These are phyloP conservation scores for Salvator merianae DNA, from an alignment of 2,113 vertebrate genomes.

Conservation along the genomic window DNA sequence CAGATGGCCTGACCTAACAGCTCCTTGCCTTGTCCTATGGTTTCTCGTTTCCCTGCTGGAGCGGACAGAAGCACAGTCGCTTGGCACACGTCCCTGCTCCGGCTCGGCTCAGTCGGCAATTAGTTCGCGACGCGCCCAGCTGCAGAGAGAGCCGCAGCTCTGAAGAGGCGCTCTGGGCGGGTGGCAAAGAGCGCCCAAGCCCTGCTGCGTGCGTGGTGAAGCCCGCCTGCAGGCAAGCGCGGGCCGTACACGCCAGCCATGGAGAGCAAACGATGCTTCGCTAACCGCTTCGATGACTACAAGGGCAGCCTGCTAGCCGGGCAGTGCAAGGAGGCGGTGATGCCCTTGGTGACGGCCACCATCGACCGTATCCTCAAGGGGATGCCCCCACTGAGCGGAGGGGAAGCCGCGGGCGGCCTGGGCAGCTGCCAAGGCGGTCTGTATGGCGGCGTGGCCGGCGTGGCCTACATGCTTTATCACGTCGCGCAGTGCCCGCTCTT, in stretches of 20 bases:
- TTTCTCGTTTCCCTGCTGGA: not conserved
- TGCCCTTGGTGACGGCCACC: slow-evolving; percentile 77
- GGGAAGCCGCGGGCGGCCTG: slow-evolving; percentile 59
- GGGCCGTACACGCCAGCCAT: slow-evolving; percentile 45
- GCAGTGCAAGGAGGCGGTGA: slow-evolving; percentile 73
- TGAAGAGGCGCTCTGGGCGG: too few relatives aligned
- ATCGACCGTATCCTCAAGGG: slow-evolving; percentile 82
- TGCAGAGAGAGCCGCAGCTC: too few relatives aligned
- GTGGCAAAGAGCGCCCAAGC: too few relatives aligned
- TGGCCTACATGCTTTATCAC: slow-evolving; percentile 88
- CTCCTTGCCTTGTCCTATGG: not conserved
- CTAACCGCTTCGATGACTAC: slow-evolving; percentile 88
- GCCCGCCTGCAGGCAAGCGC: not conserved
- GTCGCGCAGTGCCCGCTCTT: slow-evolving; percentile 85
- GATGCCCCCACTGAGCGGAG: slow-evolving; percentile 68
- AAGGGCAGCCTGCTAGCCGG: slow-evolving; percentile 78
- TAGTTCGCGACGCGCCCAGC: too few relatives aligned
- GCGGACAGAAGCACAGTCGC: not conserved
- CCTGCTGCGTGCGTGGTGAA: too few relatives aligned
- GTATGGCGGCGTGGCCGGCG: slow-evolving; percentile 84
- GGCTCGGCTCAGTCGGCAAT: too few relatives aligned
- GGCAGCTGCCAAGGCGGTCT: slow-evolving; percentile 81
- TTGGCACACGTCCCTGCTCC: too few relatives aligned
- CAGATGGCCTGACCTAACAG: not conserved
- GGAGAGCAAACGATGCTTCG: slow-evolving; percentile 86